Evolutionary conservation across 23 tunicate genomes (phyloP).

Genomic region (Trididemnum miniatum): DNA sequence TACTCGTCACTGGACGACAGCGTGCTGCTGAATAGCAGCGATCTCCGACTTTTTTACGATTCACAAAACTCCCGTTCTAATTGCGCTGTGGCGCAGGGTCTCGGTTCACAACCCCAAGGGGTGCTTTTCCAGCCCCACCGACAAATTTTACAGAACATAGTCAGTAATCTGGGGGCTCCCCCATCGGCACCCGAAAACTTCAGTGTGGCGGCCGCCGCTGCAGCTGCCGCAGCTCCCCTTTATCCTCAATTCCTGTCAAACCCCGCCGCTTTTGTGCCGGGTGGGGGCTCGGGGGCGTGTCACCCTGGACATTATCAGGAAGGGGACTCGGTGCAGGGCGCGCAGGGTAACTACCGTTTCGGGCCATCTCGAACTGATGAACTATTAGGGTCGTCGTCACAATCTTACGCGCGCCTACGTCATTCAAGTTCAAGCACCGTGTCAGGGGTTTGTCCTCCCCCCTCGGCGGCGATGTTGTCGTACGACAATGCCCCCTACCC

Average conservation of each 20-base stretch:
- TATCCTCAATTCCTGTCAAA: slow-evolving; percentile 80
- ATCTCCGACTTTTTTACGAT: slow-evolving; percentile 44
- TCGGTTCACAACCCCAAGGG: slow-evolving; percentile 45
- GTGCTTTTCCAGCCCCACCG: slow-evolving; percentile 54
- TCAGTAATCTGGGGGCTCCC: slow-evolving; percentile 58
- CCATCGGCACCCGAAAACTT: slow-evolving; percentile 71
- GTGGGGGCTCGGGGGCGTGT: slow-evolving; percentile 18
- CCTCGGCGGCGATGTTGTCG: slow-evolving; percentile 81
- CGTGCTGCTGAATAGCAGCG: slow-evolving; percentile 40
- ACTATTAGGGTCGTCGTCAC: slow-evolving; percentile 1
- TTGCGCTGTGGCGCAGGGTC: slow-evolving; percentile 46
- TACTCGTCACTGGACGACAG: slow-evolving; percentile 66
- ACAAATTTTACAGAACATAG: slow-evolving; percentile 78
- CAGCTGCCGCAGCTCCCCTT: slow-evolving; percentile 85
- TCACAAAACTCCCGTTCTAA: slow-evolving; percentile 34
- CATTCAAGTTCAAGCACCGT: slow-evolving; percentile 41
- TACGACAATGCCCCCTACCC: slow-evolving; percentile 87
- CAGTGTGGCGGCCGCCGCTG: slow-evolving; percentile 93
- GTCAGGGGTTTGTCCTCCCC: slow-evolving; percentile 63
- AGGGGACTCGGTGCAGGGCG: slow-evolving; percentile 15
- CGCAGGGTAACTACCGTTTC: slow-evolving; percentile 35
- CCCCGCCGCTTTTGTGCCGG: slow-evolving; percentile 79
- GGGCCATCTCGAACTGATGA: slow-evolving; percentile 27
- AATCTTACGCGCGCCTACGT: slow-evolving; percentile 59
- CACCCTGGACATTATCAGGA: slow-evolving; percentile 11